Percentiles rank a stretch among this genome's conserved stretches.
These are phyloP conservation scores for Calycopis cecrops DNA, from an alignment of 1,140 invertebrate genomes.

Conservation along the genomic window DNA sequence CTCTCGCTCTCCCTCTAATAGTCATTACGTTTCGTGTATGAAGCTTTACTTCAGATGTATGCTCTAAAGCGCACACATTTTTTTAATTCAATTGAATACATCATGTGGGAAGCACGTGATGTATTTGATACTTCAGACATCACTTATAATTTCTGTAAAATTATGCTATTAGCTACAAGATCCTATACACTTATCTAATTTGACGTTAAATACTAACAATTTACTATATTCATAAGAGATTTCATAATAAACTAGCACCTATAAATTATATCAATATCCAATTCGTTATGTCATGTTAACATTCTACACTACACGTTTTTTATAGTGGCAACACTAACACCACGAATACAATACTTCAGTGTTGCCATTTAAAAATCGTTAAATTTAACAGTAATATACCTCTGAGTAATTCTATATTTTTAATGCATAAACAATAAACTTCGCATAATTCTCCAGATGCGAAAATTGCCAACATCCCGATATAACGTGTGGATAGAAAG, in stretches of 20 bases:
- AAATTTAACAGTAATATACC: neutral
- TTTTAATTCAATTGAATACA: no score
- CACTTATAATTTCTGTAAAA: no score
- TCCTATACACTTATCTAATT: conserved; percentile 7
- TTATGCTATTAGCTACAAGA: neutral
- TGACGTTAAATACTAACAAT: conserved; percentile 18
- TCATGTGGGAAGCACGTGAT: no score
- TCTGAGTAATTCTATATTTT: no score
- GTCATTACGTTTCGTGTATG: no score
- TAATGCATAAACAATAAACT: no score
- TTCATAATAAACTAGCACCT: conserved; percentile 63
- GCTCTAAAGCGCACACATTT: no score
- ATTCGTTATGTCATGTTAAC: neutral
- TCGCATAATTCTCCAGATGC: no score
- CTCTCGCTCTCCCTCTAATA: no score
- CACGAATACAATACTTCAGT: neutral
- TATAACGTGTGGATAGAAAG: neutral
- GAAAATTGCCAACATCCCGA: no score
- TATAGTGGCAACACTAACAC: neutral
- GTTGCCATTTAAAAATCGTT: neutral
- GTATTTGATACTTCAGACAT: no score
- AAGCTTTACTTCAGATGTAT: no score
- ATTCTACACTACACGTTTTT: neutral
- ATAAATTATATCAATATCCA: conserved; percentile 36
- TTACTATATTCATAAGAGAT: conserved; percentile 49